Evolutionary conservation across 2,113 vertebrate genomes (phyloP).

Genomic region (Periophthalmus modestus): DNA sequence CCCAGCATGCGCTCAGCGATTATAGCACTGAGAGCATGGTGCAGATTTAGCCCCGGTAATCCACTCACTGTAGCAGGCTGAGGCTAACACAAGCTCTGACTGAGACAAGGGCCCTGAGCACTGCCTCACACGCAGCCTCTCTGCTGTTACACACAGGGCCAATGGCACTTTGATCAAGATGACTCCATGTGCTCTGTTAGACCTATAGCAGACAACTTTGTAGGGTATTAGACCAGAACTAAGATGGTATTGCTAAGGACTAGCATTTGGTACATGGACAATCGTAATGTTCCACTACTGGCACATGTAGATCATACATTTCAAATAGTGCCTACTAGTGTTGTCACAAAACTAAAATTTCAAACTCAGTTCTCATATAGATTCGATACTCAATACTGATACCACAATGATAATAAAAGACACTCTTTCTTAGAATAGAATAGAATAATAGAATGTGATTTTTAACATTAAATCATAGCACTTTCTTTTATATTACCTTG

Average conservation of each 20-base stretch:
- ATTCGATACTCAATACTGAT: too few species aligned
- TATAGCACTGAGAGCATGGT: slow-evolving; percentile 76
- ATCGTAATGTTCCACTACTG: neutral
- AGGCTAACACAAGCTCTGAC: slow-evolving; percentile 56
- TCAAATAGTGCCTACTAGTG: too few species aligned
- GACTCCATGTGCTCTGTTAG: slow-evolving; percentile 3
- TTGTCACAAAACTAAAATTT: too few species aligned
- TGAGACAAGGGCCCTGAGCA: slow-evolving; percentile 17
- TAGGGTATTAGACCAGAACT: neutral
- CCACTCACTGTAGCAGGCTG: slow-evolving; percentile 64
- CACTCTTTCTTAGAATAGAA: too few species aligned
- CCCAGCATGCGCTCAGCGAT: slow-evolving; percentile 71
- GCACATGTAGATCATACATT: too few species aligned
- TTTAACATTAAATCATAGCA: too few species aligned
- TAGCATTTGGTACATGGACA: neutral
- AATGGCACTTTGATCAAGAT: slow-evolving; percentile 34
- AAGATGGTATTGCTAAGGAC: neutral
- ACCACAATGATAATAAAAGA: too few species aligned
- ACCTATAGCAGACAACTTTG: neutral
- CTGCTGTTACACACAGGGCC: slow-evolving; percentile 23
- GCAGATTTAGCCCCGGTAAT: slow-evolving; percentile 80
- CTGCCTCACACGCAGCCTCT: slow-evolving; percentile 19
- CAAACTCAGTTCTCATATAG: too few species aligned
- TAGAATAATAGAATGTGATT: too few species aligned
- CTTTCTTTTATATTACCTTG: too few species aligned